Evolutionary conservation across 2,797 vertebrate genomes (phyloP).

Genomic region (Sorex maritimensis): DNA sequence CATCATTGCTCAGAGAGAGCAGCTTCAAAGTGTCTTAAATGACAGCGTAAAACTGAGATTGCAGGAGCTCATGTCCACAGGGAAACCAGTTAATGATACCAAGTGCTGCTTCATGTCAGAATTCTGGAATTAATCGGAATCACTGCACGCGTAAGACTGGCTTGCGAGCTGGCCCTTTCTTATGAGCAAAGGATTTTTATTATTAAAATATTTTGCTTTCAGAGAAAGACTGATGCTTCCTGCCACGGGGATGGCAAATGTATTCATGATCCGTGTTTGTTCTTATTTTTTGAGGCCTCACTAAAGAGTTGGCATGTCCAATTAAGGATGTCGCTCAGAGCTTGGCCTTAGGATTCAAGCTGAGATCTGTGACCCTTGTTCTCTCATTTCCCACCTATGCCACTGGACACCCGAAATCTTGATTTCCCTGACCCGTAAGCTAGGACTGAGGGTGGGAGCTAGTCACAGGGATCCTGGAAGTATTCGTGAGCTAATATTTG

Average conservation of each 20-base stretch:
- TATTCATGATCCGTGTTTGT: not conserved
- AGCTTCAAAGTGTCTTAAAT: not conserved
- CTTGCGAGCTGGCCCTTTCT: conserved; percentile 10
- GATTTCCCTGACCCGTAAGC: conserved; percentile 14
- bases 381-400: not conserved
- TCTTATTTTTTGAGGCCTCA: not conserved
- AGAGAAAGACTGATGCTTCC: conserved; percentile 22
- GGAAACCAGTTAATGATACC: conserved; percentile 39
- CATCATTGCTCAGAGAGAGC: not conserved
- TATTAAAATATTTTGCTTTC: conserved; percentile 48
- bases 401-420: not conserved
- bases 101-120: not conserved
- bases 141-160: not conserved
- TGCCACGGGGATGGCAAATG: not conserved
- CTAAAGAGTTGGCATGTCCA: not conserved
- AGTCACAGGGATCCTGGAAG: not conserved
- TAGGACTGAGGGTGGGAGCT: not conserved
- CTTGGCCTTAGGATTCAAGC: not conserved
- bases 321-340: not conserved
- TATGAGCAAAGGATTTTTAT: conserved; percentile 44
- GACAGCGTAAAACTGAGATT: not conserved
- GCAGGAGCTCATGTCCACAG: not conserved
- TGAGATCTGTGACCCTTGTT: not conserved
- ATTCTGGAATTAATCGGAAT: conserved; percentile 23
- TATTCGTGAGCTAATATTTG: not conserved